phyloP scores from a whole-genome alignment of 2,113 vertebrate genomes.

The Dipodomys stephensi region DNA sequence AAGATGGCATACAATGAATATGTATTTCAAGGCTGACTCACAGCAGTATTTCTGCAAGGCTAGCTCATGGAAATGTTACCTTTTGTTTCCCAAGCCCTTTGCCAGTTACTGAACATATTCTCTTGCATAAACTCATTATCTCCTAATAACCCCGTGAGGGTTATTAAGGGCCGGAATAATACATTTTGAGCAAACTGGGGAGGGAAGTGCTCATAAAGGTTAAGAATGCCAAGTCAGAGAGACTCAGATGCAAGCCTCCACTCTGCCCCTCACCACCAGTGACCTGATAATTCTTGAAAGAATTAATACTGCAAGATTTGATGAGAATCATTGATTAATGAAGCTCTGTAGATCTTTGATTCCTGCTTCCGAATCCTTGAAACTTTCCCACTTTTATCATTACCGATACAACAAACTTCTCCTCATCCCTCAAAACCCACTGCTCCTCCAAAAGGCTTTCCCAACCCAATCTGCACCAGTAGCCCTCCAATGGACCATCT shows the following conservation, averaged over 20 bases:
- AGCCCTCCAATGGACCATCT: too few relatives aligned
- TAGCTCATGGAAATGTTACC: slow-evolving; percentile 45
- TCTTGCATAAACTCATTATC: slow-evolving; percentile 35
- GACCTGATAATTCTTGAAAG: background rate
- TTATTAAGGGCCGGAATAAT: background rate
- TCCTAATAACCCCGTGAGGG: slow-evolving; percentile 31
- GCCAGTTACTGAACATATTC: background rate
- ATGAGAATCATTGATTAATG: background rate
- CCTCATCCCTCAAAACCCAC: background rate
- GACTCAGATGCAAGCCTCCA: background rate
- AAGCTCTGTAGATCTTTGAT: background rate
- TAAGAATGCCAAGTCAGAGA: background rate
- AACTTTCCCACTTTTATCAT: background rate
- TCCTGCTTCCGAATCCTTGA: background rate
- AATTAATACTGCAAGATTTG: background rate
- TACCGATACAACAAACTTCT: background rate
- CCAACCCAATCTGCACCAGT: background rate
- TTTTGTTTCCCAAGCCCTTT: background rate
- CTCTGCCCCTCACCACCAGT: background rate
- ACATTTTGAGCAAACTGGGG: background rate
- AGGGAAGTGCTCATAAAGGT: background rate
- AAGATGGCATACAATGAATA: slow-evolving; percentile 29
- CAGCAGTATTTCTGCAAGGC: background rate
- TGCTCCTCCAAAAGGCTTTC: background rate
- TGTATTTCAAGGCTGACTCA: slow-evolving; percentile 32